phyloP scores from a whole-genome alignment of 2,797 vertebrate species.

The Pitangus sulphuratus region DNA sequence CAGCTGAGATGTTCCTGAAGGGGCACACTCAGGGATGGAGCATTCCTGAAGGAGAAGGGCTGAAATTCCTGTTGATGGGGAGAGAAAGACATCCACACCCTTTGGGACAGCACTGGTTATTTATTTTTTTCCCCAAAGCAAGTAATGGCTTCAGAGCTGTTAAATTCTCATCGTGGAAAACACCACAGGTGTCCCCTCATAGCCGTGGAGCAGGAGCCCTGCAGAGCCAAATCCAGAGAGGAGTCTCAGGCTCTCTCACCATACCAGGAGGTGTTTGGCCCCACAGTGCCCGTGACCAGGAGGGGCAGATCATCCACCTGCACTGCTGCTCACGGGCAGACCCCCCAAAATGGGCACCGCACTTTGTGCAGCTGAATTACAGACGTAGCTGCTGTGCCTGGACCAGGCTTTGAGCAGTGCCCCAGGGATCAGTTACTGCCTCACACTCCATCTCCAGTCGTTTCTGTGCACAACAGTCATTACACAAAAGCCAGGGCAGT shows the following conservation, averaged over 20 bases:
- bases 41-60: neutral
- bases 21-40: neutral
- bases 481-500: rapidly evolving
- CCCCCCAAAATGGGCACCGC: rapidly evolving
- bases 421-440: rapidly evolving
- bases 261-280: rapidly evolving
- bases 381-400: rapidly evolving
- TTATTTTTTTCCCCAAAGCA: neutral
- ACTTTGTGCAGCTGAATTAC: rapidly evolving
- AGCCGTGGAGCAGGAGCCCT: neutral
- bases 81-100: neutral
- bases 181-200: rapidly evolving
- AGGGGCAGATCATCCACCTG: neutral
- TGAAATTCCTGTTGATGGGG: neutral
- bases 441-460: neutral
- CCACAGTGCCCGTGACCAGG: rapidly evolving
- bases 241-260: neutral
- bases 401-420: rapidly evolving
- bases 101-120: rapidly evolving
- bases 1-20: neutral
- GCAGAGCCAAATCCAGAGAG: neutral
- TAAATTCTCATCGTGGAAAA: neutral
- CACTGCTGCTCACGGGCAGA: neutral
- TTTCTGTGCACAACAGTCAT: rapidly evolving
- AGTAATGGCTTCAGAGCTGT: neutral